These are phyloP conservation scores for Molossus alvarezi DNA, from an alignment of 2,797 vertebrate genomes.

Conservation along the genomic window DNA sequence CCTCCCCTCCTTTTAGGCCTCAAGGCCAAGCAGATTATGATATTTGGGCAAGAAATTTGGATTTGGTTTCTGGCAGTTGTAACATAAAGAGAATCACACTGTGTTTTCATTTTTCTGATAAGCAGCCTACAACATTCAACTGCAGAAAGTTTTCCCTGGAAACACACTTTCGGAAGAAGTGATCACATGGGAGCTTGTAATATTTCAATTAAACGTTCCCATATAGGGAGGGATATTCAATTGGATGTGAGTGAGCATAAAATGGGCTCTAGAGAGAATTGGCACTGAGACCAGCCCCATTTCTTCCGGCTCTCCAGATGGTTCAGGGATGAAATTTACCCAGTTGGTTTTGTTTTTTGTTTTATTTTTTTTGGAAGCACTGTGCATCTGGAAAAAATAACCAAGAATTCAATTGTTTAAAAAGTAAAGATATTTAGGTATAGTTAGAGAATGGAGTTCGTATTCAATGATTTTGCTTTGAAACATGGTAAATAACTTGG, in stretches of 20 bases:
- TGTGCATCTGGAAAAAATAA: constrained; percentile 86
- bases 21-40: constrained; percentile 12
- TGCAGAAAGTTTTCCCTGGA: constrained; percentile 66
- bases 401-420: constrained; percentile 80
- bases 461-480: constrained; percentile 83
- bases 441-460: constrained; percentile 74
- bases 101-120: constrained; percentile 73
- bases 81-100: background rate
- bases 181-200: constrained; percentile 74
- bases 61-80: constrained; percentile 66
- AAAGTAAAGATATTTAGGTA: constrained; percentile 82
- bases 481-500: constrained; percentile 82
- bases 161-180: constrained; percentile 74
- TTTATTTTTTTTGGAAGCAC: constrained; percentile 60
- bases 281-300: constrained; percentile 61
- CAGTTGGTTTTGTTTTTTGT: background rate
- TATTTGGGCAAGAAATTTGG: constrained; percentile 62
- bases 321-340: constrained; percentile 73
- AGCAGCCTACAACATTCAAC: constrained; percentile 50
- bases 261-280: constrained; percentile 75
- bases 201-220: constrained; percentile 80
- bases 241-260: constrained; percentile 70
- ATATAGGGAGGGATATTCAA: constrained; percentile 65
- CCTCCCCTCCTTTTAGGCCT: constrained; percentile 13
- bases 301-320: constrained; percentile 81